Evolutionary conservation across 2,113 vertebrate species (phyloP), one percentile per base, ranked within the genome.

Genomic region (Macrotus californicus): DNA sequence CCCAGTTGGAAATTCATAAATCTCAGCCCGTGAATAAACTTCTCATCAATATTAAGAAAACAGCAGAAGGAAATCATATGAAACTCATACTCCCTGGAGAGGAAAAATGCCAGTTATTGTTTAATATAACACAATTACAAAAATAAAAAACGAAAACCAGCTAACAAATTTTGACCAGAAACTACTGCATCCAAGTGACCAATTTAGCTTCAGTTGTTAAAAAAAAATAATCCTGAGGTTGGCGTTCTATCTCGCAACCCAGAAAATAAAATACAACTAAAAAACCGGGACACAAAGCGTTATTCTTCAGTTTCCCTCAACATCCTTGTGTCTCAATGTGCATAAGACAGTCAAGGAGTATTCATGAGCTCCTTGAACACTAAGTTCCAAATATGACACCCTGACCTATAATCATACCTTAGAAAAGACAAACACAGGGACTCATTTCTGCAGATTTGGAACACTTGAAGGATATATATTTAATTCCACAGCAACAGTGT

Each of bases 261-360:
- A 93, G 26, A 66, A 93, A 82, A 48, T 34, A 50, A 43, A 77
- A 93, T 48, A 85, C 21, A 87, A 94, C 24, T 69, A 22, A 87
- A 34, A 93, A 87, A 56, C 36, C 75, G 2, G 26, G 24, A 69
- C 14, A 80, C 4, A 79, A 84, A 88, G 76, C 1, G 10, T 39
- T 85, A 26, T 21, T 84, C 46, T 73, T 92, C 69, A 95, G 52
- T 95, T 85, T 96, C 31, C 43, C 22, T 77, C 36, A 67, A 89
- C 16, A 94, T 61, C 24, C 59, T 61, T 1, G 24, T 39, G 14
- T 16, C 75, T 43, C 19, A 39, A 19, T 81, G 26, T 70, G 7
- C 5, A 79, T 61, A 9, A 89, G 36, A 87, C 67, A 85, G 75
- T 61, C 9, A 13, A 91, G 86, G 14, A 92, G 18, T 36, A 10